Base-by-base conservation (phyloP, 1,140 invertebrate genomes). In the Patella vulgata region DNA sequence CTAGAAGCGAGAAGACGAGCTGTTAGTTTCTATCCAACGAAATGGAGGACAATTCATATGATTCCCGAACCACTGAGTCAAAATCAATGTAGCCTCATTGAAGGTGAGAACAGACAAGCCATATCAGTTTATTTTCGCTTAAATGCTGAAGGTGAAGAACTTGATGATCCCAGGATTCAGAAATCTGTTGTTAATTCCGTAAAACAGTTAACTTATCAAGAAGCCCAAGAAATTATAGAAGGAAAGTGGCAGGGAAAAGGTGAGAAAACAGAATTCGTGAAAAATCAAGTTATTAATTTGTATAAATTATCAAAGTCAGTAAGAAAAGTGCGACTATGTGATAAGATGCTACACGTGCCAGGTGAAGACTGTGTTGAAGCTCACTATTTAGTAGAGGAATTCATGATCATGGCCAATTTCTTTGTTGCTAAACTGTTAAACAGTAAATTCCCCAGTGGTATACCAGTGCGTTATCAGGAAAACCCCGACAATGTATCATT, bases 61-160 rank as follows among this genome's bases (percentile, higher is more conserved):
- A 55, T 86, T 6, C 85, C 85, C 9, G 69, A 73, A 48, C 70
- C 80, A 30, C 63, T 86, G 0, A 82, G 80, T 60, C 59, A 73
- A 14, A 70, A 84, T 60, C 43, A 81, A 12, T 85, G 82, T 53
- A 85, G 84, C 47, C 68, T 86, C n/a, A 44, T 81, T 9, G 78
- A 80, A 21, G 67, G 63, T 44, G 59, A 75, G 51, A 69, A 77
- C 36, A 59, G 82, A 62, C 72, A 71, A 46, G 65, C 65, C 1
- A 25, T 78, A 21, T 77, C 79, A 3, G 39, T 80, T 1, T 70
- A 75, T 19, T 72, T 80, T 30, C 63, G 39, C 14, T 59, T 79
- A 25, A 50, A 59, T 31, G 48, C 60, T n/a, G 23, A 61, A 11
- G 70, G 61, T 21, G 53, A 58, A 30, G 39, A 40, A 3, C 30